Evolutionary conservation across 1,140 invertebrate genomes (phyloP).

Genomic region (Bombus balteatus): DNA sequence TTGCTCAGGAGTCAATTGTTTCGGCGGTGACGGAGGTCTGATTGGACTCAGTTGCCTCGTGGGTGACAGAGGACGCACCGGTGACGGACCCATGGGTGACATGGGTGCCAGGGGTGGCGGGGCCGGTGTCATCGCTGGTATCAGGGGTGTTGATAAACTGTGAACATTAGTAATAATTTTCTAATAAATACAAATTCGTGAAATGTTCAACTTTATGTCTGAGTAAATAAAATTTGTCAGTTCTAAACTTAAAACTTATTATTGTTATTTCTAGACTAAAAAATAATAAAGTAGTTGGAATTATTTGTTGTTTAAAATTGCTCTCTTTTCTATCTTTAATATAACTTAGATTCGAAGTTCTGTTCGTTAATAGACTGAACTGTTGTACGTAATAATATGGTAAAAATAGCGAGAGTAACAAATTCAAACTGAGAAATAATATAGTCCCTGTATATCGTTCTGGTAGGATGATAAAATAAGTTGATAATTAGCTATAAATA

Average conservation of each 20-base stretch:
- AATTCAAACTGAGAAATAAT: not conserved
- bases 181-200: no score
- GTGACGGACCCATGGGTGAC: conserved; percentile 76
- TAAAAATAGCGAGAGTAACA: not conserved
- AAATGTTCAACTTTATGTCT: no score
- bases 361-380: no score
- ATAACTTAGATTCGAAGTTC: no score
- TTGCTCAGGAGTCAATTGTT: conserved; percentile 57
- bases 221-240: no score
- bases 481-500: not conserved
- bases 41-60: conserved; percentile 64
- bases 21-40: conserved; percentile 47
- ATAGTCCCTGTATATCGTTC: not conserved
- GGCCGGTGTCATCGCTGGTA: conserved; percentile 73
- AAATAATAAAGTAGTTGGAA: no score
- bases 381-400: not conserved
- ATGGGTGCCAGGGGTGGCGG: conserved; percentile 72
- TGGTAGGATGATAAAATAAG: not conserved
- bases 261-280: no score
- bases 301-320: no score
- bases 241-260: no score
- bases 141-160: conserved; percentile 56
- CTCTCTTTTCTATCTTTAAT: no score
- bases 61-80: conserved; percentile 68
- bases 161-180: not conserved